Evolutionary conservation across 1,140 invertebrate species (phyloP).

Genomic region (Sinonovacula constricta): DNA sequence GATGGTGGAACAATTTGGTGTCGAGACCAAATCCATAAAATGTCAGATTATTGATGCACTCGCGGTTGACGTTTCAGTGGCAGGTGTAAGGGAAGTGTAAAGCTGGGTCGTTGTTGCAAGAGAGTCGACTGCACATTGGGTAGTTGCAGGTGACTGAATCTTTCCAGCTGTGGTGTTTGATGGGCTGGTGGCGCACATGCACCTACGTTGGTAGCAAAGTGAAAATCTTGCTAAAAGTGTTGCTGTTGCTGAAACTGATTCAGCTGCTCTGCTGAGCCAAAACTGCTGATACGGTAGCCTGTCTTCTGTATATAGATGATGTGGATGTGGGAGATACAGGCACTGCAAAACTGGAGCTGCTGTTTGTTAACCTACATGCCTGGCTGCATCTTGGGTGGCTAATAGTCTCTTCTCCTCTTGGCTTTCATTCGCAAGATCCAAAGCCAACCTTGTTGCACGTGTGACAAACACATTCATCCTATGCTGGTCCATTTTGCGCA

Average conservation of each 20-base stretch:
- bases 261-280: conserved; percentile 18
- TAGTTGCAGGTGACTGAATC: conserved; percentile 26
- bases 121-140: conserved; percentile 30
- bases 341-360: conserved; percentile 13
- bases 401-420: conserved; percentile 17
- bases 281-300: conserved; percentile 27
- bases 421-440: conserved; percentile 23
- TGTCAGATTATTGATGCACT: conserved; percentile 23
- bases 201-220: conserved; percentile 16
- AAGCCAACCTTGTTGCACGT: no score
- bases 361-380: conserved; percentile 19
- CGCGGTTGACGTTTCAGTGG: no score
- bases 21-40: conserved; percentile 18
- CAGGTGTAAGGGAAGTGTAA: conserved; percentile 17
- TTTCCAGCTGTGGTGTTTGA: no score
- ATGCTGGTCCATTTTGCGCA: conserved; percentile 27
- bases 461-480: conserved; percentile 34
- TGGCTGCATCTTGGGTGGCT: conserved; percentile 9
- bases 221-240: conserved; percentile 19
- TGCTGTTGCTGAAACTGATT: conserved; percentile 29
- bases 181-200: no score
- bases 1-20: conserved; percentile 21
- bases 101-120: conserved; percentile 20
- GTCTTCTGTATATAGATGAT: no score
- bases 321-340: conserved; percentile 14